Percentiles rank a stretch among this genome's conserved stretches.
Conservation (phyloP, 2,888 invertebrate genomes). For the Pandemis corylana region DNA sequence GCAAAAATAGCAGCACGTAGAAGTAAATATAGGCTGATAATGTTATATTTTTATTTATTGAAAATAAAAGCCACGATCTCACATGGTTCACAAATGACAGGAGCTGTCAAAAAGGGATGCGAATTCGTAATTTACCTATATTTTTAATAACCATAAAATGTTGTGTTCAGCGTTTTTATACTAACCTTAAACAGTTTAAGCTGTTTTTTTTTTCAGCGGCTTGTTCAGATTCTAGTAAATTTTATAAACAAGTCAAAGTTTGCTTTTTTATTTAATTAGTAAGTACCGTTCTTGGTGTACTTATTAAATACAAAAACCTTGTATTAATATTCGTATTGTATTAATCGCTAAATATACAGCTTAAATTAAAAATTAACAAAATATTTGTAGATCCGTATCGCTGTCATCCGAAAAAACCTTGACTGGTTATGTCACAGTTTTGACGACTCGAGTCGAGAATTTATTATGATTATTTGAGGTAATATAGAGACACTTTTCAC, state of each 20-base stretch:
- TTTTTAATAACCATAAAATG: background rate
- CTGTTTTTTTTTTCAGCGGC: background rate
- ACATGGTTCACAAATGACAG: slow-evolving; percentile 55
- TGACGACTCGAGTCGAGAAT: slow-evolving; percentile 51
- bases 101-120: slow-evolving; percentile 49
- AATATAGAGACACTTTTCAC: slow-evolving; percentile 48
- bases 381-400: background rate
- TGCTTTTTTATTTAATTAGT: background rate
- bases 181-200: background rate
- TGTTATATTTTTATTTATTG: slow-evolving; percentile 35
- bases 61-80: slow-evolving; percentile 43
- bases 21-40: background rate
- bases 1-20: background rate
- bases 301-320: background rate
- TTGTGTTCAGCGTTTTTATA: background rate
- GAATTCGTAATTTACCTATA: slow-evolving; percentile 13
- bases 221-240: slow-evolving; percentile 11
- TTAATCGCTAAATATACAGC: background rate
- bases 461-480: slow-evolving; percentile 70
- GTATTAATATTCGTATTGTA: background rate
- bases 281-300: background rate
- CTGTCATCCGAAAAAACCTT: slow-evolving; percentile 30
- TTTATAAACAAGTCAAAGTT: background rate
- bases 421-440: slow-evolving; percentile 75
- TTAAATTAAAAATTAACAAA: background rate